Base-by-base conservation (phyloP, 1,140 invertebrate genomes). In the Drosophila willistoni region DNA sequence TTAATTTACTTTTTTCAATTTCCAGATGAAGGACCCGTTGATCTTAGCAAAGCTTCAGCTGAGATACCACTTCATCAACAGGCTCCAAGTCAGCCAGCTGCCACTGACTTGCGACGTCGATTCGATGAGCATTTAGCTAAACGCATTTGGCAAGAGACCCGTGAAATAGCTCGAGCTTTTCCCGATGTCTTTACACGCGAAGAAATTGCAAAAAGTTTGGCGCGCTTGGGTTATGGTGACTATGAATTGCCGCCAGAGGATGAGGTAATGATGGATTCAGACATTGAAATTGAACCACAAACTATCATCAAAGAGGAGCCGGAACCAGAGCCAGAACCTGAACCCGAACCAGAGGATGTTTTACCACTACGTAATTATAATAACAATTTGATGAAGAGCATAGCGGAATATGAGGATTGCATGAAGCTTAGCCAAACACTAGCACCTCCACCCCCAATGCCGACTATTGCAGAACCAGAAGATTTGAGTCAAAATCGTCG, bases 131-230 rank as follows among this genome's bases (percentile, higher is more conserved):
- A 91, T 25, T 57, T 91, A 33, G 90, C 90, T 1, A 90, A 84
- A 1, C 90, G 90, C 51, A 91, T 91, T 22, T 91, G 86, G 86
- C 90, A 91, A 70, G 90, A 91, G 25, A 91, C 90, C 1, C 79
- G 90, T 1, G 90, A 91, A 33, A 91, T 91, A 22, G 90, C 90
- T 0, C 77, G 84, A 0, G 90, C 90, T 34, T 91, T 91, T 77
- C 90, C 90, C 22, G 90, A 91, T 61, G 90, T 91, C 7, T 91
- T 91, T 3, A 91, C 90, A 0, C 83, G 90, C 19, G 90, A 91
- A 63, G 90, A 91, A 57, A 91, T 91, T 3, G 90, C 90, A 25
- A 90, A 81, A 33, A 91, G 90, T 25, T 22, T 91, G 33, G 84
- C 84, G 0, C 83, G 90, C 0, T 54, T 91, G 55, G 90, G 90